These are phyloP conservation scores for Gerris lacustris DNA, from an alignment of 2,888 invertebrate genomes.

Conservation along the genomic window DNA sequence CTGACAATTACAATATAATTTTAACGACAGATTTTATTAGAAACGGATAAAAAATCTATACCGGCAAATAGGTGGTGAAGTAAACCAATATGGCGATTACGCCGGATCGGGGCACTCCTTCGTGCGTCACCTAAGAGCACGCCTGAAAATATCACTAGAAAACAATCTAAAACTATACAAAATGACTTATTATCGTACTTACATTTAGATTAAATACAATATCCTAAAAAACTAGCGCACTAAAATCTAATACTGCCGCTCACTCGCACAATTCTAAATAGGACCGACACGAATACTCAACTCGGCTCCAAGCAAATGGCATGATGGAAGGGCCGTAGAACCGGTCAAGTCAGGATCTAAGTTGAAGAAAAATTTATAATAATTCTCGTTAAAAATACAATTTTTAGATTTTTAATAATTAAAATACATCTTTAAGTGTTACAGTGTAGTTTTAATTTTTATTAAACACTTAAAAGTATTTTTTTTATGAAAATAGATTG, in stretches of 20 bases:
- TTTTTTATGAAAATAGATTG: neutral
- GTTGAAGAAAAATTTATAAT: neutral
- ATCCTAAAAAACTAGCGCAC: constrained; percentile 25
- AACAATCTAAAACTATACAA: neutral
- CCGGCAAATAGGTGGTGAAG: constrained; percentile 24
- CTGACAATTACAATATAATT: too few relatives aligned
- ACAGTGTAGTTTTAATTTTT: neutral
- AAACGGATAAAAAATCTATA: constrained; percentile 16
- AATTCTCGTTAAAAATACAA: neutral
- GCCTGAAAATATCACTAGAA: neutral
- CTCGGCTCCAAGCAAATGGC: constrained; percentile 36
- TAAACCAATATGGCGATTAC: constrained; percentile 29
- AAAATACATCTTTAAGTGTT: neutral
- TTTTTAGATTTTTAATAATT: neutral
- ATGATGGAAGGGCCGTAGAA: constrained; percentile 15
- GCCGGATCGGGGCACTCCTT: constrained; percentile 45
- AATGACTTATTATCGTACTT: constrained; percentile 16
- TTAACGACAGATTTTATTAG: too few relatives aligned
- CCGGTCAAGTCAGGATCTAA: constrained; percentile 25
- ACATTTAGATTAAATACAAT: constrained; percentile 24
- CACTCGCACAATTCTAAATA: constrained; percentile 30
- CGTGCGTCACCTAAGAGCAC: constrained; percentile 45
- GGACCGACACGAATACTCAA: constrained; percentile 25
- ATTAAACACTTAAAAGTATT: neutral
- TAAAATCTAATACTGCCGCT: constrained; percentile 31